These are phyloP conservation scores for Stegastes partitus DNA, from an alignment of 2,113 vertebrate species.

Conservation along the genomic window DNA sequence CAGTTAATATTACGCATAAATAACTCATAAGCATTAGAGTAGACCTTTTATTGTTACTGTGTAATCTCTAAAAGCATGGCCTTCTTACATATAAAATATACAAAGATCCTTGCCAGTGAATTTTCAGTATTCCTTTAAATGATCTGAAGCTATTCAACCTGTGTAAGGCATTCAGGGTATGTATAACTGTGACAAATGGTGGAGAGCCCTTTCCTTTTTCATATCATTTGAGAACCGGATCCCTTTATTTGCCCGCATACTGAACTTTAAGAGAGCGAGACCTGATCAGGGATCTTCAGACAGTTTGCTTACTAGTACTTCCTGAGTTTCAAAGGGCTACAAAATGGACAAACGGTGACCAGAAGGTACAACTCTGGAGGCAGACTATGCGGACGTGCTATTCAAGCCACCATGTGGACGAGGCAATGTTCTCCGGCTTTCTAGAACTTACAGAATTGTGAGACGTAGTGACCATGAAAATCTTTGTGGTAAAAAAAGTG, in stretches of 20 bases:
- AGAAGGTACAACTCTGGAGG: conserved; percentile 57
- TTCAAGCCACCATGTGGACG: conserved; percentile 58
- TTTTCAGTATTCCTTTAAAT: conserved; percentile 65
- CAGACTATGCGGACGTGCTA: conserved; percentile 40
- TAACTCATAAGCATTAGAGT: conserved; percentile 49
- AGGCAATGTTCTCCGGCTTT: conserved; percentile 54
- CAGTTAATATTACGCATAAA: conserved; percentile 73
- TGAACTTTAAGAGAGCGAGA: conserved; percentile 67
- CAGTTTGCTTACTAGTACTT: conserved; percentile 79
- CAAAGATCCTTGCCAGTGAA: conserved; percentile 60
- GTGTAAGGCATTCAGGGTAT: conserved; percentile 72
- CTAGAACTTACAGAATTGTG: conserved; percentile 19
- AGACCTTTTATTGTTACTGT: conserved; percentile 55
- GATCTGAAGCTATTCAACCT: conserved; percentile 52
- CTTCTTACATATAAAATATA: conserved; percentile 66
- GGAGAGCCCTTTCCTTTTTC: conserved; percentile 53
- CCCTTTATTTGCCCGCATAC: conserved; percentile 75
- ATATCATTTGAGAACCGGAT: conserved; percentile 65
- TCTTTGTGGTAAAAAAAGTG: conserved; percentile 14
- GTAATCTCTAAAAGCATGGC: conserved; percentile 73
- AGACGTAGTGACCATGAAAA: conserved; percentile 24
- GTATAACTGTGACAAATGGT: conserved; percentile 62
- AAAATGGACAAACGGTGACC: conserved; percentile 63
- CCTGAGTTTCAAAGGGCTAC: conserved; percentile 82
- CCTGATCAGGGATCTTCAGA: conserved; percentile 79